These are phyloP conservation scores for Microchrysa polita DNA, from an alignment of 2,888 invertebrate genomes.

Conservation along the genomic window DNA sequence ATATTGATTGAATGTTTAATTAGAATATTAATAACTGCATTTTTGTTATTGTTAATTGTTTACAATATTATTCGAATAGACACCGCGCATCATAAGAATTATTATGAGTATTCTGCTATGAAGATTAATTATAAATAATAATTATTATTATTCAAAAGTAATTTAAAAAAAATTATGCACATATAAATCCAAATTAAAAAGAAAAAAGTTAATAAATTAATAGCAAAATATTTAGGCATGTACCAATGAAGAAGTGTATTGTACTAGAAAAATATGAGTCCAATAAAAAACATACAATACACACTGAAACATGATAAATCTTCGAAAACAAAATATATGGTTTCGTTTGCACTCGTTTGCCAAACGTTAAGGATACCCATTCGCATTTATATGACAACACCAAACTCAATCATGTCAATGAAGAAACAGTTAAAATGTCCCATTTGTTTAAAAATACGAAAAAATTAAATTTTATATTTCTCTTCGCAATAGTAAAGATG, in stretches of 20 bases:
- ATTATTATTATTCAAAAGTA: conserved; percentile 38
- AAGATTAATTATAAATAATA: too few species aligned
- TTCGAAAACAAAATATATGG: not conserved
- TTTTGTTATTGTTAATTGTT: conserved; percentile 43
- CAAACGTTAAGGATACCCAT: not conserved
- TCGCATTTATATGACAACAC: conserved; percentile 1
- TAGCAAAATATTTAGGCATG: conserved; percentile 15
- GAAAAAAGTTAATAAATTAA: too few species aligned
- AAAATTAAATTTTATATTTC: too few species aligned
- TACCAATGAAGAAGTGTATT: conserved; percentile 31
- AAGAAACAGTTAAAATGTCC: too few species aligned
- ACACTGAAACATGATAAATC: not conserved
- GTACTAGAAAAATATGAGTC: not conserved
- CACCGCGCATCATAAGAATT: not conserved
- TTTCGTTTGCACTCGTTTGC: conserved; percentile 25
- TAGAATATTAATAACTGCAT: not conserved
- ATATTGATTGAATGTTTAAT: not conserved
- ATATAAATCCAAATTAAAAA: conserved; percentile 12
- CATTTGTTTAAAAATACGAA: too few species aligned
- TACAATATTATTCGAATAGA: conserved; percentile 30
- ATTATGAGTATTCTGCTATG: conserved; percentile 27
- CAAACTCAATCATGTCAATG: not conserved
- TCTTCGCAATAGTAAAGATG: too few species aligned
- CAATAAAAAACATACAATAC: conserved; percentile 20
- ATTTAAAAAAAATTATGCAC: conserved; percentile 11